Base-by-base conservation (phyloP, 2,888 invertebrate species). In the Lymantria dispar region DNA sequence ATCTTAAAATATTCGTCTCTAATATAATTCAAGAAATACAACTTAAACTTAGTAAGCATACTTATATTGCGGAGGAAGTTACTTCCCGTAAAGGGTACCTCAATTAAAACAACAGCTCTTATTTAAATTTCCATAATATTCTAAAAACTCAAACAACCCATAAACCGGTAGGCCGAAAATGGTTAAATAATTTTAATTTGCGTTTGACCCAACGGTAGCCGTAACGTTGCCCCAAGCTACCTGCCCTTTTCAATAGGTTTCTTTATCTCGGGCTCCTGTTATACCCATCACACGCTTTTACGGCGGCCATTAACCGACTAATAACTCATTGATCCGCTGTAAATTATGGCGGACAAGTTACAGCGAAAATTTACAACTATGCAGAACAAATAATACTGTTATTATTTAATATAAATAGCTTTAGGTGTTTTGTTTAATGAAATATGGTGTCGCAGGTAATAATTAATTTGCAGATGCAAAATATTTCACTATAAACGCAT, bases 251-350 rank as follows among this genome's bases (percentile, higher is more conserved):
- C 64, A 65, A 70, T 68, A 64, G 58, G 54, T 59, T 68, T 69
- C 68, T 69, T 70, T 70, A 68, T 68, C 62, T 65, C 57, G 48
- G 54, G 47, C 54, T 50, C 61, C 40, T 54, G 71, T 74, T 68
- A 67, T 65, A 63, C 68, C 64, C 56, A 64, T 60, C 68, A 60
- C 64, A 65, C 68, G 58, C 61, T 60, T 57, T 63, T 55, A 56
- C 52, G 63, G 54, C 48, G 45, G 57, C 65, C 64, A 68, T 74
- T 71, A 74, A 57, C 58, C 62, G 64, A 64, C 71, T 74, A 73
- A 74, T 75, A 75, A 70, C 73, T 64, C 72, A 72, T 74, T 75
- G 74, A 75, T 73, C 76, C 70, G 52, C 49, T 49, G 54, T 63
- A 69, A 74, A 58, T 75, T 70, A 74, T 68, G 54, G 60, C 51